Percentiles rank a stretch among this genome's conserved stretches.
phyloP scores from a whole-genome alignment of 1,140 invertebrate genomes.

The Mercenaria mercenaria region DNA sequence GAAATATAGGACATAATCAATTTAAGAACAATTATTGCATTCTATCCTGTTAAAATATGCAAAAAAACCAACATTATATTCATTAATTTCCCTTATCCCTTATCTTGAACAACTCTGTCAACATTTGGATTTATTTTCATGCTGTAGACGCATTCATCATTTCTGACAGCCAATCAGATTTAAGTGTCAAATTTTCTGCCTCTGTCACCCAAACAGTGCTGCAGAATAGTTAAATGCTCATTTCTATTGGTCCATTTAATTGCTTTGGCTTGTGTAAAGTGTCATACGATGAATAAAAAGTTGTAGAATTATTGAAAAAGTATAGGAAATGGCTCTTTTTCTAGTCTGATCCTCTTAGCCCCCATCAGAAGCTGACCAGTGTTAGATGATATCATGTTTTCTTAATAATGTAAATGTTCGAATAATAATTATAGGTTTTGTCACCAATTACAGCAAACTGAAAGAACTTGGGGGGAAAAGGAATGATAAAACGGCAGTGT shows the following conservation, averaged over 20 bases:
- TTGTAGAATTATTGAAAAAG: slow-evolving; percentile 24
- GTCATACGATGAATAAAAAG: slow-evolving; percentile 13
- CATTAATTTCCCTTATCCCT: neutral
- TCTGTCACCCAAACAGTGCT: slow-evolving; percentile 13
- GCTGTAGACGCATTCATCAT: slow-evolving; percentile 36
- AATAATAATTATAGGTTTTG: neutral
- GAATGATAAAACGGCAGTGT: slow-evolving; percentile 48
- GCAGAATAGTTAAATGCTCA: neutral
- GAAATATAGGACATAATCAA: neutral
- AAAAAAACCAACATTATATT: neutral
- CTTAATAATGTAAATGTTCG: slow-evolving; percentile 38
- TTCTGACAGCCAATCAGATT: slow-evolving; percentile 53
- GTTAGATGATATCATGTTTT: slow-evolving; percentile 38
- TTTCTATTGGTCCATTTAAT: slow-evolving; percentile 50
- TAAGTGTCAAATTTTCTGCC: slow-evolving; percentile 36
- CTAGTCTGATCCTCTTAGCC: slow-evolving; percentile 23
- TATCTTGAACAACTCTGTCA: slow-evolving; percentile 28
- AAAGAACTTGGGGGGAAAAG: neutral
- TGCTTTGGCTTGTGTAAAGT: slow-evolving; percentile 34
- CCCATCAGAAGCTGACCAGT: neutral
- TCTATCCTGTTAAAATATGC: neutral
- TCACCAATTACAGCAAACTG: slow-evolving; percentile 45
- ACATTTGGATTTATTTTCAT: slow-evolving; percentile 20
- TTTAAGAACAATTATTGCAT: too few relatives aligned
- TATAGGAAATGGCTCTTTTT: slow-evolving; percentile 53